Evolutionary conservation across 2,113 vertebrate genomes (phyloP).

Genomic region (Rousettus leschenaultii): DNA sequence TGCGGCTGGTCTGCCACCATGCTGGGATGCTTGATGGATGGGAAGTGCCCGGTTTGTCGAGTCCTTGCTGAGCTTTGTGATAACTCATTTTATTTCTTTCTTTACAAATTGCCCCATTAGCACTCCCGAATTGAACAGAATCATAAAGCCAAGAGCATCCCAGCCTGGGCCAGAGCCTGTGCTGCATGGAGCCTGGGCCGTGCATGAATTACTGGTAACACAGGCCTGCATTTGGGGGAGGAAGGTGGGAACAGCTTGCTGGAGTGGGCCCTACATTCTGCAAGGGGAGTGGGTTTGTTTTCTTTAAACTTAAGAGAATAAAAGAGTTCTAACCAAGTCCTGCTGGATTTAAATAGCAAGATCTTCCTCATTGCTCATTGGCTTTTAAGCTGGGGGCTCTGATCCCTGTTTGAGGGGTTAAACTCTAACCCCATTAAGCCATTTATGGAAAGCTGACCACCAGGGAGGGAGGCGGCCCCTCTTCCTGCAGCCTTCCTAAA

Average conservation of each 20-base stretch:
- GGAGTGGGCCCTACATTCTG: slow-evolving; percentile 58
- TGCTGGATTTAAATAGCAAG: slow-evolving; percentile 82
- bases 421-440: slow-evolving; percentile 85
- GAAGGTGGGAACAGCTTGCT: not conserved
- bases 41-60: slow-evolving; percentile 79
- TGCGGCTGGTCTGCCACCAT: slow-evolving; percentile 77
- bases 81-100: slow-evolving; percentile 89
- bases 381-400: slow-evolving; percentile 77
- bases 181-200: slow-evolving; percentile 62
- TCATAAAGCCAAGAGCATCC: slow-evolving; percentile 82
- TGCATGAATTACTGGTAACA: slow-evolving; percentile 82
- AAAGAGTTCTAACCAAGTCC: slow-evolving; percentile 75
- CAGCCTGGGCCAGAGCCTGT: slow-evolving; percentile 51
- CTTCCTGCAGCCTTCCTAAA: slow-evolving; percentile 83
- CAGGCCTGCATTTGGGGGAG: slow-evolving; percentile 68
- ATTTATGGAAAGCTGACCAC: slow-evolving; percentile 85
- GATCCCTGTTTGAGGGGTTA: slow-evolving; percentile 75
- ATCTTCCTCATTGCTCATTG: slow-evolving; percentile 72
- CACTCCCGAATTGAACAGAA: slow-evolving; percentile 79
- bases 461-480: slow-evolving; percentile 79
- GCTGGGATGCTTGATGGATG: slow-evolving; percentile 84
- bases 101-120: slow-evolving; percentile 89
- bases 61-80: slow-evolving; percentile 86
- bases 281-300: slow-evolving; percentile 63
- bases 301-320: slow-evolving; percentile 66